These are phyloP conservation scores for Ormyrus rosae DNA, from an alignment of 2,888 invertebrate genomes.

Conservation along the genomic window DNA sequence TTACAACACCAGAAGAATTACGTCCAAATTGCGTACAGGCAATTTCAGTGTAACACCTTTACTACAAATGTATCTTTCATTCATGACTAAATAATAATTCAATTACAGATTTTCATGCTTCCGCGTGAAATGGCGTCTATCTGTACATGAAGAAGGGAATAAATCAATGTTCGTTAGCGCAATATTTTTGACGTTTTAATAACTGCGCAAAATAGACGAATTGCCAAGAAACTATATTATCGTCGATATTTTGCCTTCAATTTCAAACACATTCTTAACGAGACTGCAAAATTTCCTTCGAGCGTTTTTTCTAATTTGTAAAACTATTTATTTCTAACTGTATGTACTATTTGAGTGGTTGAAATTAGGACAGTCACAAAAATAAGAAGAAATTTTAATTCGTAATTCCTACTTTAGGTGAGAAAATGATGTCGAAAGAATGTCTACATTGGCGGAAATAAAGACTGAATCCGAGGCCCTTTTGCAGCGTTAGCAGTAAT, in stretches of 20 bases:
- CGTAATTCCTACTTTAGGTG: not conserved
- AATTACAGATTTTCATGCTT: slow-evolving; percentile 1
- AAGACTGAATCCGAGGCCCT: slow-evolving; percentile 41
- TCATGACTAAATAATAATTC: slow-evolving; percentile 17
- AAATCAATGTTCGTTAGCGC: not conserved
- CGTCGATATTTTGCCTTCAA: not conserved
- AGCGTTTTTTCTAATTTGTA: slow-evolving; percentile 22
- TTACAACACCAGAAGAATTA: not conserved
- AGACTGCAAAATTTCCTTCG: not conserved
- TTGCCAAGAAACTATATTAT: not conserved
- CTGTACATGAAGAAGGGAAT: not conserved
- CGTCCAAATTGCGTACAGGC: not conserved
- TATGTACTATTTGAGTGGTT: not conserved
- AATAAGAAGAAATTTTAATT: not conserved
- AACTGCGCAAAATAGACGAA: slow-evolving; percentile 5
- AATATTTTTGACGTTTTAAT: slow-evolving; percentile 15
- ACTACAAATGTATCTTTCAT: slow-evolving; percentile 12
- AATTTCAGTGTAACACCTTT: slow-evolving; percentile 6
- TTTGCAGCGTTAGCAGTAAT: slow-evolving; percentile 42
- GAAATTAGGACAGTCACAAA: slow-evolving; percentile 1
- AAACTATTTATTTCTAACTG: slow-evolving; percentile 1
- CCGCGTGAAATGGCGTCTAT: not conserved
- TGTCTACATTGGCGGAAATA: slow-evolving; percentile 23
- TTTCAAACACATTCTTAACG: not conserved
- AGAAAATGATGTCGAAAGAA: slow-evolving; percentile 16